Evolutionary conservation across 64 coral and sea anemone genomes (phyloP).

Genomic region (Montipora efflorescens): DNA sequence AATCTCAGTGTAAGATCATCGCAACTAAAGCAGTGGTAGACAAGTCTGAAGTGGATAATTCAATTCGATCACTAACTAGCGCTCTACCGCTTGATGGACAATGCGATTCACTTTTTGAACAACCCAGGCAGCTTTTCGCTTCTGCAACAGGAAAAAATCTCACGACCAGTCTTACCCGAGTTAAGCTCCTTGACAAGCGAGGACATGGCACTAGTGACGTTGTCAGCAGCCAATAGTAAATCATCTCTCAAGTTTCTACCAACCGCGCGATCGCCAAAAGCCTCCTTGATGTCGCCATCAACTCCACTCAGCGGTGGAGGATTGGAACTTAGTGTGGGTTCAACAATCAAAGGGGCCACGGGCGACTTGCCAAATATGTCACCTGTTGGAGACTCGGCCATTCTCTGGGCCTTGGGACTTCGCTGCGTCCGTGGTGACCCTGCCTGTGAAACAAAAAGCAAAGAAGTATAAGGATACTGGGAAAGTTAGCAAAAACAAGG

Average conservation of each 20-base stretch:
- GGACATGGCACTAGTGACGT: constrained; percentile 97
- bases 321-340: constrained; percentile 45
- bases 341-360: constrained; percentile 47
- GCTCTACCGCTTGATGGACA: too few species aligned
- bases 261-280: constrained; percentile 80
- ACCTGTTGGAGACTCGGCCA: constrained; percentile 46
- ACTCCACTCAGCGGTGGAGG: constrained; percentile 83
- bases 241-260: constrained; percentile 88
- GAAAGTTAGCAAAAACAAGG: too few species aligned
- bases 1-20: too few species aligned
- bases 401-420: constrained; percentile 68
- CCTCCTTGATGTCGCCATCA: constrained; percentile 89
- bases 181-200: constrained; percentile 94
- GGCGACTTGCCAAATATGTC: constrained; percentile 62
- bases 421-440: constrained; percentile 82
- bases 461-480: not conserved
- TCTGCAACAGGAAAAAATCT: not conserved
- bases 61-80: too few species aligned
- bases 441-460: constrained; percentile 43
- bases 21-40: too few species aligned
- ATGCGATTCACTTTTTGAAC: too few species aligned
- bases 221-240: constrained; percentile 90
- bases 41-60: too few species aligned
- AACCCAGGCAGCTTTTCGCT: too few species aligned
- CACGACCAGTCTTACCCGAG: constrained; percentile 65